Percentiles rank a stretch among this genome's conserved stretches.
Evolutionary conservation across 2,888 invertebrate species (phyloP).

Genomic region (Adelphocoris suturalis): DNA sequence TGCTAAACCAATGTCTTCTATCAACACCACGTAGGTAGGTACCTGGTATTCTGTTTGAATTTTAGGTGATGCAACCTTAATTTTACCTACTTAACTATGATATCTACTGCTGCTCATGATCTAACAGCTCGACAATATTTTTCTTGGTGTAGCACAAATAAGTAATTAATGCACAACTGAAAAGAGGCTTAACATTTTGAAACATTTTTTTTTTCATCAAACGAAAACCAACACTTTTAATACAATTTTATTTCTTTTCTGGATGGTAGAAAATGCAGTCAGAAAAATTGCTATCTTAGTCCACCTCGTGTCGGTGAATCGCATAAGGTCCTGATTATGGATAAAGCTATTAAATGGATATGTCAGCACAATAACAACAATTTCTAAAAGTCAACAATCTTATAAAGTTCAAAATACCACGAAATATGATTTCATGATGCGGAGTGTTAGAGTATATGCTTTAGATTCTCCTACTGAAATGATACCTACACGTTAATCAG

Average conservation of each 20-base stretch:
- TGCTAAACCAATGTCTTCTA: not conserved
- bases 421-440: not conserved
- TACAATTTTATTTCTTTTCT: conserved; percentile 35
- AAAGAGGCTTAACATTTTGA: conserved; percentile 4
- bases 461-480: not conserved
- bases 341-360: conserved; percentile 68
- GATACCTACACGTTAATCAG: too few relatives aligned
- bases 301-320: not conserved
- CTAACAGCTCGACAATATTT: conserved; percentile 8
- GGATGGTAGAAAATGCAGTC: conserved; percentile 47
- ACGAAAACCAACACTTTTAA: not conserved
- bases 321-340: conserved; percentile 34
- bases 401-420: conserved; percentile 49
- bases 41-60: not conserved
- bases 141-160: conserved; percentile 26
- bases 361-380: conserved; percentile 69
- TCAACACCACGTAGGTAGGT: not conserved
- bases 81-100: not conserved
- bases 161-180: not conserved
- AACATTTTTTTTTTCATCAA: not conserved
- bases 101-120: conserved; percentile 6
- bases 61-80: conserved; percentile 13
- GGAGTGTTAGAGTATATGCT: not conserved
- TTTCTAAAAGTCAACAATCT: conserved; percentile 65
- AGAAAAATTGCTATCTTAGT: conserved; percentile 49